Evolutionary conservation across 53 echinoderm and acorn worm genomes (phyloP).

Genomic region (Arbacia lixula): DNA sequence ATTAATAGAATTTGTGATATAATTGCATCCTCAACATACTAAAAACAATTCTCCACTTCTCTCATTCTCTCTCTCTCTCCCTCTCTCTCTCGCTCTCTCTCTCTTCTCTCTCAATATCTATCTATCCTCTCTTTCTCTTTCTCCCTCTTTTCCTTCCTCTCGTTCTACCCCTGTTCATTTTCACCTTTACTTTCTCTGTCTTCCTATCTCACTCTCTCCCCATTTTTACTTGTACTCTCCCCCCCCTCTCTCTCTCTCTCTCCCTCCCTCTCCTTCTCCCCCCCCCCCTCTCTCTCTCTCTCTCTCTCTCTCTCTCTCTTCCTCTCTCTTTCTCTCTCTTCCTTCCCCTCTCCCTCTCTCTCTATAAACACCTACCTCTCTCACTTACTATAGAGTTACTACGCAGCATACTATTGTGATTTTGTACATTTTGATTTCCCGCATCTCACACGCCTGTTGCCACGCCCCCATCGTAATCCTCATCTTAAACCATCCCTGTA

Average conservation of each 20-base stretch:
- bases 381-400: no score
- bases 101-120: background rate
- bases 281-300: background rate
- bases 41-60: background rate
- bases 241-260: background rate
- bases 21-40: no score
- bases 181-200: background rate
- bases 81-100: background rate
- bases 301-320: background rate
- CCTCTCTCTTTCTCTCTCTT: background rate
- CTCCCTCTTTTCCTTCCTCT: no score
- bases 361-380: no score
- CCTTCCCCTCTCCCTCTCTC: background rate
- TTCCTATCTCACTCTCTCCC: no score
- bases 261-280: background rate
- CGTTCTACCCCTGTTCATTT: no score
- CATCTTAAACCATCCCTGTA: no score
- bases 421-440: no score
- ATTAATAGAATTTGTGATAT: no score
- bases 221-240: background rate
- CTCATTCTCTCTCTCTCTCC: background rate
- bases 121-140: background rate
- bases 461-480: no score
- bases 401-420: no score
- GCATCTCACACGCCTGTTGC: no score